Evolutionary conservation across 2,113 vertebrate species (phyloP).

Genomic region (Hoplias malabaricus): DNA sequence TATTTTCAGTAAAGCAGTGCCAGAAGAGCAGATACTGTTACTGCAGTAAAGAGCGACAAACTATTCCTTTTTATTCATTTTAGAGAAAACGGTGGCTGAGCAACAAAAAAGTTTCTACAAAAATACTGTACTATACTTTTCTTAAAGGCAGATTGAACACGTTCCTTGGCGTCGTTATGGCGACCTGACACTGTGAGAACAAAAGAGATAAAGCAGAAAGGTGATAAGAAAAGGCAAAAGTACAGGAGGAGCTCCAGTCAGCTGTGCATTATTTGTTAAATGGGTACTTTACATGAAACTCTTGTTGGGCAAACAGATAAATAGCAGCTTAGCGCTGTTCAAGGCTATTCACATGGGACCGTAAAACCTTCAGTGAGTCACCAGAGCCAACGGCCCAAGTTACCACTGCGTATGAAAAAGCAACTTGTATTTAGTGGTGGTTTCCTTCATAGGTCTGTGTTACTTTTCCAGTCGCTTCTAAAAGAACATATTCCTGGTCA

Average conservation of each 20-base stretch:
- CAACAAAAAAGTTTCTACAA: too few relatives aligned
- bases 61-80: too few relatives aligned
- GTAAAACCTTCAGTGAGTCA: neutral
- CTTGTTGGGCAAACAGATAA: slow-evolving; percentile 21
- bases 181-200: too few relatives aligned
- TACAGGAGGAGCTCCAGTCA: neutral
- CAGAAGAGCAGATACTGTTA: too few relatives aligned
- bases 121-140: too few relatives aligned
- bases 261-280: neutral
- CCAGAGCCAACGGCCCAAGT: neutral
- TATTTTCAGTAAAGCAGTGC: too few relatives aligned
- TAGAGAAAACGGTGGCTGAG: too few relatives aligned
- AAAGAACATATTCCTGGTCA: neutral
- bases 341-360: slow-evolving; percentile 16
- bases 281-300: slow-evolving; percentile 8
- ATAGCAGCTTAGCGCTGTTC: neutral
- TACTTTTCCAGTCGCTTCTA: neutral
- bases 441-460: neutral
- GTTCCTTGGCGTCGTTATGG: too few relatives aligned
- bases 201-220: too few relatives aligned
- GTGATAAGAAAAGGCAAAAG: neutral
- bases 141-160: too few relatives aligned
- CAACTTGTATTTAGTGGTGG: neutral
- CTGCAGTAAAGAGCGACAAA: too few relatives aligned
- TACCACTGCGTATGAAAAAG: neutral